These are phyloP conservation scores for Cynoglossus semilaevis DNA, from an alignment of 2,113 vertebrate species.

Conservation along the genomic window DNA sequence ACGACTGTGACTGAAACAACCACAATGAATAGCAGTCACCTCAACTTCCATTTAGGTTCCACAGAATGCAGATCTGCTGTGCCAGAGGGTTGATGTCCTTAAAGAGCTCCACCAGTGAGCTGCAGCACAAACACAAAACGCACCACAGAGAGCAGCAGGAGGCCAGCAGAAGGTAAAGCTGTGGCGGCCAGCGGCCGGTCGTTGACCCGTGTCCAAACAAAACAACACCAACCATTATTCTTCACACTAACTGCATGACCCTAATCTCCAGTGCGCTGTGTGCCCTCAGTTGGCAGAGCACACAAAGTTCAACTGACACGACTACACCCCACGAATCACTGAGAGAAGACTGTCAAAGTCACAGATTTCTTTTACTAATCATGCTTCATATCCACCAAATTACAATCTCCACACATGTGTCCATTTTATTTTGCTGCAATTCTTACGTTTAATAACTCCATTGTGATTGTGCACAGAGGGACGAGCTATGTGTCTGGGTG, in stretches of 20 bases:
- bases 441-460: slow-evolving; percentile 2
- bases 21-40: slow-evolving; percentile 23
- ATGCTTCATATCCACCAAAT: slow-evolving; percentile 34
- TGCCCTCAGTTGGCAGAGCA: slow-evolving; percentile 25
- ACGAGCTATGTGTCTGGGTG: slow-evolving; percentile 19
- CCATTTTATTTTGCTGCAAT: too few relatives aligned
- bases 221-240: slow-evolving; percentile 47
- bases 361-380: slow-evolving; percentile 46
- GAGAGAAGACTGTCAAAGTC: slow-evolving; percentile 50
- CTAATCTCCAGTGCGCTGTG: slow-evolving; percentile 37
- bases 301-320: slow-evolving; percentile 44
- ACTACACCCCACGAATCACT: slow-evolving; percentile 45
- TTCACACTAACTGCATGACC: slow-evolving; percentile 24
- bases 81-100: slow-evolving; percentile 30
- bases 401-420: too few relatives aligned
- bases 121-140: slow-evolving; percentile 51
- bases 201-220: slow-evolving; percentile 55
- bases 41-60: slow-evolving; percentile 45
- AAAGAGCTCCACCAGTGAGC: slow-evolving; percentile 50
- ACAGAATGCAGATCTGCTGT: slow-evolving; percentile 36
- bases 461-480: slow-evolving; percentile 13
- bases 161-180: slow-evolving; percentile 6
- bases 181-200: slow-evolving; percentile 20
- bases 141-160: slow-evolving; percentile 21
- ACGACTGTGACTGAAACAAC: slow-evolving; percentile 30